phyloP scores from a whole-genome alignment of 2,113 vertebrate genomes.

The Larimichthys crocea region DNA sequence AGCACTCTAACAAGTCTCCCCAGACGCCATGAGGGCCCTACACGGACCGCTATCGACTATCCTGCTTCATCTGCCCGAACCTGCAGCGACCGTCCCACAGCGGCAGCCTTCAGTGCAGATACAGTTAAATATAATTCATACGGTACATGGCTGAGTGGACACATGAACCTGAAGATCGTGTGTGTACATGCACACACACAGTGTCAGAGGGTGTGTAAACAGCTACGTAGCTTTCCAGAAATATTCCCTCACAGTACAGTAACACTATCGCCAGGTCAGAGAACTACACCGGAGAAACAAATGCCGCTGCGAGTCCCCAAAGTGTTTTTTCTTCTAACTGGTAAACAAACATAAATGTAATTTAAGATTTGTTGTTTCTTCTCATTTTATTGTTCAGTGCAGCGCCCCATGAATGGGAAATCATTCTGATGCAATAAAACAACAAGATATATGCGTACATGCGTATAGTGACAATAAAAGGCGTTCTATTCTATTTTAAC shows the following conservation, averaged over 20 bases:
- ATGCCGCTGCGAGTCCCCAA: not conserved
- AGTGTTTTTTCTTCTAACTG: slow-evolving; percentile 13
- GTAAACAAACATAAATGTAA: slow-evolving; percentile 6
- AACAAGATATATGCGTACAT: not conserved
- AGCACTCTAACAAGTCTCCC: slow-evolving; percentile 43
- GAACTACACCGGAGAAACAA: not conserved
- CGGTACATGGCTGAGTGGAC: not conserved
- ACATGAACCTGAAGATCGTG: not conserved
- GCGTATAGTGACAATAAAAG: too few species aligned
- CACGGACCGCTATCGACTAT: slow-evolving; percentile 12
- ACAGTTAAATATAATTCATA: slow-evolving; percentile 15
- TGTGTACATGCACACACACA: not conserved
- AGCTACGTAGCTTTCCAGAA: not conserved
- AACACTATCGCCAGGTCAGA: not conserved
- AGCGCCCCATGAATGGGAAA: not conserved
- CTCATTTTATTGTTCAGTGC: not conserved
- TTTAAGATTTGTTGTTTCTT: not conserved
- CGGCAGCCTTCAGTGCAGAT: slow-evolving; percentile 13
- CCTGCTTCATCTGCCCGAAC: slow-evolving; percentile 26
- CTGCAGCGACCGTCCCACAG: slow-evolving; percentile 27
- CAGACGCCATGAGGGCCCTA: slow-evolving; percentile 8
- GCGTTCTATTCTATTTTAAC: not conserved
- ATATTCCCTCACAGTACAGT: not conserved
- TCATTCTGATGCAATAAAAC: not conserved
- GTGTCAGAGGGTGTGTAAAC: slow-evolving; percentile 14